phyloP scores from a whole-genome alignment of 2,888 invertebrate genomes.

The Mycalesis mineus region DNA sequence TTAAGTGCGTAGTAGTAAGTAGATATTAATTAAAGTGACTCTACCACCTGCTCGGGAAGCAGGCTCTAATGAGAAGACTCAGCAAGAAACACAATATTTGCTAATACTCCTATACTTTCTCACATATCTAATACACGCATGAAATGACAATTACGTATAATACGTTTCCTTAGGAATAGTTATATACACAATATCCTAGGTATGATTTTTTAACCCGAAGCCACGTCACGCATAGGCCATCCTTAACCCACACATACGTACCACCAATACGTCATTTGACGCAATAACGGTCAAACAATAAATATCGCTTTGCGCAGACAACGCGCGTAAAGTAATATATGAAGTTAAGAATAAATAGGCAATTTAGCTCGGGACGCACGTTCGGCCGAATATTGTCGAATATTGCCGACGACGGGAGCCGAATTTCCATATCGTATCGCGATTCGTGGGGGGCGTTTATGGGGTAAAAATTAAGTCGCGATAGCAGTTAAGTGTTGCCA shows the following conservation, averaged over 20 bases:
- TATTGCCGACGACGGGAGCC: slow-evolving; percentile 68
- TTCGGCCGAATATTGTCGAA: slow-evolving; percentile 74
- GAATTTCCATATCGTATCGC: slow-evolving; percentile 77
- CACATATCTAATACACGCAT: no score
- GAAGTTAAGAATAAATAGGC: slow-evolving; percentile 80
- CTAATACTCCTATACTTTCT: no score
- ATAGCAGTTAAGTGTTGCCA: slow-evolving; percentile 58
- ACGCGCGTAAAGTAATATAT: slow-evolving; percentile 79
- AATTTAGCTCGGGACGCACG: slow-evolving; percentile 75
- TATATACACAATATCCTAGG: not conserved
- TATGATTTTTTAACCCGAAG: not conserved
- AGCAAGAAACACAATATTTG: no score
- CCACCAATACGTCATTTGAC: slow-evolving; percentile 74
- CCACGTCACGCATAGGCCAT: slow-evolving; percentile 53
- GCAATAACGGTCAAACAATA: slow-evolving; percentile 78
- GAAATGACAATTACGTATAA: no score
- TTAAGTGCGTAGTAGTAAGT: no score
- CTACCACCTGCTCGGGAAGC: no score
- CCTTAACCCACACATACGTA: slow-evolving; percentile 63
- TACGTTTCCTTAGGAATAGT: no score
- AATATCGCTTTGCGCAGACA: slow-evolving; percentile 78
- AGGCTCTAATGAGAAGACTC: no score
- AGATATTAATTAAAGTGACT: no score
- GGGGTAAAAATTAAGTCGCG: slow-evolving; percentile 76
- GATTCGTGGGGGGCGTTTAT: slow-evolving; percentile 74